Base-by-base conservation (phyloP, 2,888 invertebrate genomes). In the Eilema griseolum region DNA sequence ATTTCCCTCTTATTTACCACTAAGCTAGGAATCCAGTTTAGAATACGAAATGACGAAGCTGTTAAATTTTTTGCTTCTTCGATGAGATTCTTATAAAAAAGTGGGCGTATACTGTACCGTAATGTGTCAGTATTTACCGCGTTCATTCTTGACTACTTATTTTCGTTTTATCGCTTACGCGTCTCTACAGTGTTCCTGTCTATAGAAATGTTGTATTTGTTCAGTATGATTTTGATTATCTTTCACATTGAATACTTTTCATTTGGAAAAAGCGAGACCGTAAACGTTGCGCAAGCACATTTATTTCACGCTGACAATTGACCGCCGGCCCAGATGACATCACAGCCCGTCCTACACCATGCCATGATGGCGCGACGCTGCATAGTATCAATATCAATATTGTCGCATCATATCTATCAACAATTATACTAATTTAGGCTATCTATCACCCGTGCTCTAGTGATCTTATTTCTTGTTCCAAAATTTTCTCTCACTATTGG, bases 271-370 rank as follows among this genome's bases (percentile, higher is more conserved):
- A 73, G 61, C 63, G 68, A 64, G 65, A 62, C 70, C 66, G 72
- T 69, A 72, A 64, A 74, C 28, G 73, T 83, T 83, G 80, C 75
- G 73, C 77, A 83, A 83, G 75, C 74, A 66, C 52, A 59, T 69
- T 66, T 68, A 76, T 75, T 73, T 75, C 71, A 66, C 75, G 77
- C 82, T 83, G 90, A 88, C 90, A 91, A 90, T 89, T 90, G 88
- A 83, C 80, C 78, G 88, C 75, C 80, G 91, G 83, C 89, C 88
- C 85, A 88, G 85, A 92, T 92, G 92, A 92, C 90, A 89, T 92
- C 92, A 92, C 76, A 75, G 75, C 70, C 74, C 78, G 71, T 77
- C 72, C 70, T 70, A 71, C 72, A 74, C 3, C n/a, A n/a, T n/a
- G n/a, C 71, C 75, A 73, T 75, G 73, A 78, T 76, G 73, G 71